Evolutionary conservation across 2,888 invertebrate genomes (phyloP).

Genomic region (Platycheirus albimanus): DNA sequence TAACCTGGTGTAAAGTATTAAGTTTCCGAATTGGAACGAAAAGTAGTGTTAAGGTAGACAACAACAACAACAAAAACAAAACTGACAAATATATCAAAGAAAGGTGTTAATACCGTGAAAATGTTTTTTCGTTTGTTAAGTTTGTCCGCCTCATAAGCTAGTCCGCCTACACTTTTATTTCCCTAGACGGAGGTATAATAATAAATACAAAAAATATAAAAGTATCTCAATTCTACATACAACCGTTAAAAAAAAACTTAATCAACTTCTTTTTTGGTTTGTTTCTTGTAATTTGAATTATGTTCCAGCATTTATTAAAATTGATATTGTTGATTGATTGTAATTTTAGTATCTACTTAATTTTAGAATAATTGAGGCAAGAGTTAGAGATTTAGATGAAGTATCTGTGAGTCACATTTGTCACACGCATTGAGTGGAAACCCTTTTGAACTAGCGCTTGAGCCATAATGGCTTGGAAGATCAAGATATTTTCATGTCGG

Average conservation of each 20-base stretch:
- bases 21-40: constrained; percentile 52
- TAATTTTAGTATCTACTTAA: constrained; percentile 31
- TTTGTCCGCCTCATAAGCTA: constrained; percentile 48
- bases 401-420: neutral
- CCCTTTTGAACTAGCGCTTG: neutral
- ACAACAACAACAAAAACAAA: constrained; percentile 23
- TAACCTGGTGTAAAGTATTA: constrained; percentile 15
- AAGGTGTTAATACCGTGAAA: constrained; percentile 66
- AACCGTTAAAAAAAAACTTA: constrained; percentile 48
- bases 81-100: constrained; percentile 42
- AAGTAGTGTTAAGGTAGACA: constrained; percentile 11
- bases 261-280: constrained; percentile 17
- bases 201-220: too few species aligned
- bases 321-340: constrained; percentile 36
- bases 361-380: neutral
- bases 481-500: too few species aligned
- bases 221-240: constrained; percentile 41
- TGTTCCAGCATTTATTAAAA: neutral
- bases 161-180: constrained; percentile 51
- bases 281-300: neutral
- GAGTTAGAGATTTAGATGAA: constrained; percentile 4
- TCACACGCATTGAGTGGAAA: neutral
- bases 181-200: constrained; percentile 37
- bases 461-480: too few species aligned
- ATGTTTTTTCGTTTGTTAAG: constrained; percentile 50